Evolutionary conservation across 2,888 invertebrate species (phyloP), one percentile per base, ranked within the genome.

Genomic region (Phrixothrix hirtus): DNA sequence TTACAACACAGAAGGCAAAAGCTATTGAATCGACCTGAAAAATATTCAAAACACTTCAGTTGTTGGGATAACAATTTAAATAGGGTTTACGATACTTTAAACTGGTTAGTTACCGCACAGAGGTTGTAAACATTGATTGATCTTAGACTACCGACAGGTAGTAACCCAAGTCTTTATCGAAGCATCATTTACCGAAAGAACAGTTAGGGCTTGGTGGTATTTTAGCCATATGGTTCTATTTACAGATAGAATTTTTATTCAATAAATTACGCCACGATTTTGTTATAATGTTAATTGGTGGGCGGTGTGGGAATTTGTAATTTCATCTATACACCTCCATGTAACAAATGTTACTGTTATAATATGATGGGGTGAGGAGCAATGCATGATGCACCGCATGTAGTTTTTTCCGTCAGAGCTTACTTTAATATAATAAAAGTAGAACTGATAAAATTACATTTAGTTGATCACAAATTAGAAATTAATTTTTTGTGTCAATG

Each of bases 21-120:
- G 14, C 25, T 9, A 11, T 5, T 12, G 11, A 31, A 31, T 31
- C n/a, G n/a, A n/a, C 10, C 12, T 10, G 13, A 16, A 39, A 21
- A 25, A 32, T 38, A 38, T 41, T 41, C 38, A 39, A 38, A 32
- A 37, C 49, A 37, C 39, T 44, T 11, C 12, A 44, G 29, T 51
- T 51, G 44, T 34, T 39, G 17, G 39, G 29, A 15, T 34, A 38
- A 31, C 46, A 45, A 43, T 47, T 41, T 35, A 39, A 44, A 38
- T 15, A 39, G 12, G 50, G 39, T 27, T 51, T 48, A 48, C 48
- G 44, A 43, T 45, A 41, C 39, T 48, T 34, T 27, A 27, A 27
- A 37, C 25, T 15, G 31, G n/a, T 30, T 29, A 43, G 37, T 3
- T 16, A 26, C 31, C 37, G 43, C 43, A 26, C 30, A 42, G 36